These are phyloP conservation scores for Smittia aterrima DNA, from an alignment of 2,888 invertebrate species.

Conservation along the genomic window DNA sequence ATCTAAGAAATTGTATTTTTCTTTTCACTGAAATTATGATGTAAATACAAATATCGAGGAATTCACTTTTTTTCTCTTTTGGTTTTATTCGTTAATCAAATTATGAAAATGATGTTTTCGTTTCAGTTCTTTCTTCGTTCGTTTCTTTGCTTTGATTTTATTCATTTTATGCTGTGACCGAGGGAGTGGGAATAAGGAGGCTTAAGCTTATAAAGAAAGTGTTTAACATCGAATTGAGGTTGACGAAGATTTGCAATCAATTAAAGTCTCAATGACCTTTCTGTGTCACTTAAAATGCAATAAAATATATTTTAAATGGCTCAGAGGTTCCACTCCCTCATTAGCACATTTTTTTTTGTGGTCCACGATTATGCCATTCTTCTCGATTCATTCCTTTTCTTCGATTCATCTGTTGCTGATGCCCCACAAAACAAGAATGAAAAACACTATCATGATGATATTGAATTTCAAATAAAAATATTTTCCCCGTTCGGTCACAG, in stretches of 20 bases:
- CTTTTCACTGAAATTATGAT: slow-evolving; percentile 32
- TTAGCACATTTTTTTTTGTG: not conserved
- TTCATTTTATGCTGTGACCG: not conserved
- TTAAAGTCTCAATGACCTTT: too few relatives aligned
- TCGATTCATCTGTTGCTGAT: not conserved
- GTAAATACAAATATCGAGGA: slow-evolving; percentile 21
- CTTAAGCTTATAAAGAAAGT: too few relatives aligned
- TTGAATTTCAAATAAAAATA: slow-evolving; percentile 29
- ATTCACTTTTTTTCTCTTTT: not conserved
- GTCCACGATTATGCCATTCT: not conserved
- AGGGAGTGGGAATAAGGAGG: not conserved
- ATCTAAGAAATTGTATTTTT: slow-evolving; percentile 37
- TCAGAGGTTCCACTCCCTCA: not conserved
- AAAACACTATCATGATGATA: slow-evolving; percentile 27
- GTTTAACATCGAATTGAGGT: not conserved
- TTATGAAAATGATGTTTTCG: slow-evolving; percentile 15
- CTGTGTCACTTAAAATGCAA: too few relatives aligned
- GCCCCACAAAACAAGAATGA: not conserved
- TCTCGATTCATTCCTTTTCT: too few relatives aligned
- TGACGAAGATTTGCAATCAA: slow-evolving; percentile 1
- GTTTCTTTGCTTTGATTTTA: not conserved
- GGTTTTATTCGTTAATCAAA: slow-evolving; percentile 6
- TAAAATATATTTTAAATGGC: too few relatives aligned
- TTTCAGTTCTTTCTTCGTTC: not conserved
- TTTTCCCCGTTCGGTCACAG: slow-evolving; percentile 16